These are phyloP conservation scores for Daphoenositta chrysoptera DNA, from an alignment of 2,113 vertebrate species.

Conservation along the genomic window DNA sequence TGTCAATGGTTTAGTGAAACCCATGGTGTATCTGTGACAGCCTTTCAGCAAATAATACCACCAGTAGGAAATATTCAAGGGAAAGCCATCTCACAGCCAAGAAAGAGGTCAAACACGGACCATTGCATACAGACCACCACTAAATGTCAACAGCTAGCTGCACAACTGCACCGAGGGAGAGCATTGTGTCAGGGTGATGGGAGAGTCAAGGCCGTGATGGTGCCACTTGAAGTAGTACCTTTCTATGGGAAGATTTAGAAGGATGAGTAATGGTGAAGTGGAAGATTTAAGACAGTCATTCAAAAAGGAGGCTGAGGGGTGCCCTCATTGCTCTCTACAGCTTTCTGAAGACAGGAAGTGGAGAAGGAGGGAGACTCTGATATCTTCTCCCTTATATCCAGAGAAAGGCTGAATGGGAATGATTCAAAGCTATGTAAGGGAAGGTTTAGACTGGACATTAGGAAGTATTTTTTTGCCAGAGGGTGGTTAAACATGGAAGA, in stretches of 20 bases:
- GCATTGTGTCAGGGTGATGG: neutral
- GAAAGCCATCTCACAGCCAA: neutral
- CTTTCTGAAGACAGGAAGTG: neutral
- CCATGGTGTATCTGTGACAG: neutral
- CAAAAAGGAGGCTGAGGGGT: neutral
- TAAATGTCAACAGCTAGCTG: neutral
- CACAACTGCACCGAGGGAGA: neutral
- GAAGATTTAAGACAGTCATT: neutral
- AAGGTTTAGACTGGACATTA: neutral
- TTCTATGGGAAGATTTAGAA: neutral
- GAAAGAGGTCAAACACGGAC: neutral
- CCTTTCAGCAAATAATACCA: neutral
- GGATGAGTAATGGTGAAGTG: neutral
- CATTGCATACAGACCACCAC: accelerated
- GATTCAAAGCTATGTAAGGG: neutral
- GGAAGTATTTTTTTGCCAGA: neutral
- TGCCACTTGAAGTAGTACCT: neutral
- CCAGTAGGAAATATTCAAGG: neutral
- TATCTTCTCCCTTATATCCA: neutral
- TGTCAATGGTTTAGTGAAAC: neutral
- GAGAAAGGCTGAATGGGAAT: neutral
- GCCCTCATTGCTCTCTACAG: neutral
- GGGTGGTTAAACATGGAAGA: neutral
- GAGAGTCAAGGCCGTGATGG: neutral
- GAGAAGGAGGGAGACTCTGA: neutral